Evolutionary conservation across 2,113 vertebrate genomes (phyloP), one percentile per base, ranked within the genome.

Genomic region (Ophiodon elongatus): DNA sequence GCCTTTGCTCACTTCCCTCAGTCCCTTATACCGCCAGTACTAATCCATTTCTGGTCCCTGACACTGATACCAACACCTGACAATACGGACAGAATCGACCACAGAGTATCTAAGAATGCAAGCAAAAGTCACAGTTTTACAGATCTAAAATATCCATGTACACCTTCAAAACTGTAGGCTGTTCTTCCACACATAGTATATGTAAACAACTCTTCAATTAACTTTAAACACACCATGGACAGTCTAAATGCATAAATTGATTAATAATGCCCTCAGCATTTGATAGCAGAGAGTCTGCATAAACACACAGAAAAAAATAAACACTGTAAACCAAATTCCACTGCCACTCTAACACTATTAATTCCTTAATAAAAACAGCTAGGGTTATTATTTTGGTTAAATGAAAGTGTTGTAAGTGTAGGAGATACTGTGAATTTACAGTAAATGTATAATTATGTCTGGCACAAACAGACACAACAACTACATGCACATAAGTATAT

Each of bases 21-120:
- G 73, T 80, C 33, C 10, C 45, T 73, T 50, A 63, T 72, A 33
- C 23, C n/a, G 19, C 29, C 3, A 23, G 35, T 56, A 41, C 29
- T 62, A 37, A 88, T 87, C 66, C n/a, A 88, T 80, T 71, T 72
- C 73, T 68, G 45, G 67, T 76, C 35, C 23, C n/a, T 68, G 82
- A 84, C 65, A 57, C n/a, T 72, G 82, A 84, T 65, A 50, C 15
- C 57, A 9, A 29, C 19, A 27, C 13, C 33, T 45, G 7, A 59
- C 8, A 66, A 50, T 73, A 43, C 29, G 31, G 47, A 41, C 64
- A 59, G 15, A 56, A 74, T 59, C 4, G 2, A 83, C 27, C 13
- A 45, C 9, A 5, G 29, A 62, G 17, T 27, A 50, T 60, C 8
- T 83, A 15, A 73, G 7, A 71, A 43, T 29, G 2, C 15, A 6